Percentiles rank a stretch among this genome's conserved stretches.
phyloP scores from a whole-genome alignment of 2,797 vertebrate genomes.

The Chaunax sp. region DNA sequence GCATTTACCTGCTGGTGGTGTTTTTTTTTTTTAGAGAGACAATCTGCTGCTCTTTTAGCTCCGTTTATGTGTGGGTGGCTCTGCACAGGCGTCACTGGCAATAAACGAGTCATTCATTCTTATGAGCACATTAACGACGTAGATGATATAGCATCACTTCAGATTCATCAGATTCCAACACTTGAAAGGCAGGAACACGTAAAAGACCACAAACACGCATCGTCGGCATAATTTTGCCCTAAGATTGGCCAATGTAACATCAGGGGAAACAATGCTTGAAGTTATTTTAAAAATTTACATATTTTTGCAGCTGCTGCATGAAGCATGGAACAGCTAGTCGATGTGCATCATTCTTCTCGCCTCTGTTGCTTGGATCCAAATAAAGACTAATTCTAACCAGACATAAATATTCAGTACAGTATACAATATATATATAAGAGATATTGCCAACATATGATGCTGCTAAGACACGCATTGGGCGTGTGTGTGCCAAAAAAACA shows the following conservation, averaged over 20 bases:
- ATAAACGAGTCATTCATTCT: slow-evolving; percentile 39
- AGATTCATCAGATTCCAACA: slow-evolving; percentile 26
- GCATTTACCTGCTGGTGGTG: slow-evolving; percentile 31
- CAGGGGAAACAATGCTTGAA: background rate
- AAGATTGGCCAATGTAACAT: background rate
- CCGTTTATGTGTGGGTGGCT: slow-evolving; percentile 45
- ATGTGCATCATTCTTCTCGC: slow-evolving; percentile 51
- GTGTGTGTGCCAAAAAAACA: slow-evolving; percentile 15
- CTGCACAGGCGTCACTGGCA: slow-evolving; percentile 30
- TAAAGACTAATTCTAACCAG: slow-evolving; percentile 29
- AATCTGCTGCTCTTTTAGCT: slow-evolving; percentile 56
- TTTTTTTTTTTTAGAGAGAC: slow-evolving; percentile 29
- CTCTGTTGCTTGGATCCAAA: slow-evolving; percentile 52
- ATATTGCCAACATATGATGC: slow-evolving; percentile 28
- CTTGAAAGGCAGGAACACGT: slow-evolving; percentile 3
- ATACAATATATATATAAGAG: background rate
- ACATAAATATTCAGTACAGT: slow-evolving; percentile 31
- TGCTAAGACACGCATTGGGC: slow-evolving; percentile 10
- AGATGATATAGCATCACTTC: slow-evolving; percentile 24
- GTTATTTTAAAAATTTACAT: too few relatives aligned
- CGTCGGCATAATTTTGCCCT: too few relatives aligned
- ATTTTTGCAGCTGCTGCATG: slow-evolving; percentile 40
- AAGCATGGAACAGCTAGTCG: slow-evolving; percentile 56
- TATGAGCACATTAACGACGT: slow-evolving; percentile 33
- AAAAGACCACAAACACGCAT: slow-evolving; percentile 8